A percentile compares a stretch with the other conserved stretches of the same genome.
Conservation (phyloP, 2,797 vertebrate species). For the Hypotaenidia okinawae region DNA sequence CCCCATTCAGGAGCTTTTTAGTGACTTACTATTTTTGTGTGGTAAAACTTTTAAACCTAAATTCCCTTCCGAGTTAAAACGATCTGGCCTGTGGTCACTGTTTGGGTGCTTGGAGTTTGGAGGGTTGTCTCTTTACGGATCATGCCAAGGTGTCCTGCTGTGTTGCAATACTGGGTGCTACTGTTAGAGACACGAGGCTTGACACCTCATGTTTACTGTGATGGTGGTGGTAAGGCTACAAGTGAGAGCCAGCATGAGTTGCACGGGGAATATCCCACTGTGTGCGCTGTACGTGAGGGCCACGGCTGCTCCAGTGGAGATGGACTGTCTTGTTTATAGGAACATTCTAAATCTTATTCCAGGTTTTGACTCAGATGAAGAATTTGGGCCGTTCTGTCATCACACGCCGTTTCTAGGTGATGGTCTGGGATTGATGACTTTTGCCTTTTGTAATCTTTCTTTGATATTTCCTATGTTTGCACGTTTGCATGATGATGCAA, state of each 20-base stretch:
- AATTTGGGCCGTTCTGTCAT: conserved; percentile 79
- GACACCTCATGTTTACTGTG: accelerated
- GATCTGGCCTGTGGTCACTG: neutral
- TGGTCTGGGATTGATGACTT: conserved; percentile 67
- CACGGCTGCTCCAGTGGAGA: conserved; percentile 65
- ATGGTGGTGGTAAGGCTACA: conserved; percentile 9
- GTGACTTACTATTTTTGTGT: neutral
- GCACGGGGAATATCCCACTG: conserved; percentile 41
- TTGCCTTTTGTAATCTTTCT: conserved; percentile 60
- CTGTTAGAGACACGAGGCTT: accelerated
- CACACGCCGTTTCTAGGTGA: conserved; percentile 80
- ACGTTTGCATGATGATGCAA: conserved; percentile 78
- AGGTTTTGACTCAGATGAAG: conserved; percentile 85
- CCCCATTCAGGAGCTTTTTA: neutral
- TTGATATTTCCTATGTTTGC: conserved; percentile 73
- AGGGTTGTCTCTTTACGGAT: neutral
- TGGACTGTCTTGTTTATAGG: conserved; percentile 71
- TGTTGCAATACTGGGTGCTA: neutral
- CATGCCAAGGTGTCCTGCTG: neutral
- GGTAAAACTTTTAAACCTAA: neutral
- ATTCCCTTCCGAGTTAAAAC: neutral
- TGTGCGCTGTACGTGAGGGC: conserved; percentile 49
- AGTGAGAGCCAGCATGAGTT: conserved; percentile 68
- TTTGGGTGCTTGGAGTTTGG: neutral
- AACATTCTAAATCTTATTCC: conserved; percentile 82